These are phyloP conservation scores for Gnathonemus longibarbis DNA, from an alignment of 2,113 vertebrate species.

Conservation along the genomic window DNA sequence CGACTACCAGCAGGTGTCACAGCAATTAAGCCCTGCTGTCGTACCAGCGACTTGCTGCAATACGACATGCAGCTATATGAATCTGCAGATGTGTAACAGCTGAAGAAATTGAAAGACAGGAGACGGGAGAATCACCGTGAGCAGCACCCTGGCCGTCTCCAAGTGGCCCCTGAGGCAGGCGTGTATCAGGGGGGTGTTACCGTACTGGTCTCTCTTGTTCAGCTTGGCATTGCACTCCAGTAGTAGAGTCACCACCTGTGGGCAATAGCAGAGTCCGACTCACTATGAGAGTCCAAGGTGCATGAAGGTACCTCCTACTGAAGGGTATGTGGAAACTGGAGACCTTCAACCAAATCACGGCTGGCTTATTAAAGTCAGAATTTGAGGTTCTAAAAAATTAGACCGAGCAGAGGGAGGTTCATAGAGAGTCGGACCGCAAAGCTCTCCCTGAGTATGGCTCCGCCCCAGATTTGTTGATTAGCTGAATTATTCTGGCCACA, in stretches of 20 bases:
- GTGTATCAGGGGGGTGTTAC: slow-evolving; percentile 84
- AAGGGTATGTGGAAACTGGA: not conserved
- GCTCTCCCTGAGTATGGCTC: not conserved
- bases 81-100: not conserved
- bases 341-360: not conserved
- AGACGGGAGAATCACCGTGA: slow-evolving; percentile 64
- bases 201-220: slow-evolving; percentile 82
- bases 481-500: not conserved
- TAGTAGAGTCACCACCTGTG: slow-evolving; percentile 75
- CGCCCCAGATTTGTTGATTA: not conserved
- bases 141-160: slow-evolving; percentile 60
- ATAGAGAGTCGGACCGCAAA: not conserved
- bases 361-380: not conserved
- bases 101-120: not conserved
- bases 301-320: not conserved
- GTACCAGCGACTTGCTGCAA: not conserved
- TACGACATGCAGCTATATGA: not conserved
- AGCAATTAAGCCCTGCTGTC: not conserved
- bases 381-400: not conserved
- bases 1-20: not conserved
- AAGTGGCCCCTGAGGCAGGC: slow-evolving; percentile 73
- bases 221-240: slow-evolving; percentile 77
- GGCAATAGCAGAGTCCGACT: slow-evolving; percentile 24
- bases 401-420: not conserved
- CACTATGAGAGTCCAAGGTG: not conserved